Conservation (phyloP, 2,113 vertebrate genomes). For the Lethenteron reissneri region DNA sequence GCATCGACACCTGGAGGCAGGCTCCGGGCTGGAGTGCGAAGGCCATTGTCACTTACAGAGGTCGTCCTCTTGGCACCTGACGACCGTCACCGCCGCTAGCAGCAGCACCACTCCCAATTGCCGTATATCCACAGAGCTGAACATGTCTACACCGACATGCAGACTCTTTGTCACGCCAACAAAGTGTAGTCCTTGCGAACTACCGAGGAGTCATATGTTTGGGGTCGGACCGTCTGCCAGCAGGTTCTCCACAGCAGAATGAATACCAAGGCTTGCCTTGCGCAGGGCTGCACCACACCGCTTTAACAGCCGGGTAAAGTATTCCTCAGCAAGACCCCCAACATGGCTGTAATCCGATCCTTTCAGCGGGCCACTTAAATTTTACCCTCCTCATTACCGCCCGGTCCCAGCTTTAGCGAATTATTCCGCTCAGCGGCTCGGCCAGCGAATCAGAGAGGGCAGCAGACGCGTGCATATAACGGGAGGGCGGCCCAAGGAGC, state of each 20-base stretch:
- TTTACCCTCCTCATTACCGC: not conserved
- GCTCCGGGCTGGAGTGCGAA: too few relatives aligned
- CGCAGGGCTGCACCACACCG: slow-evolving; percentile 3
- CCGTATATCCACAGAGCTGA: slow-evolving; percentile 3
- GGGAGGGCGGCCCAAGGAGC: too few relatives aligned
- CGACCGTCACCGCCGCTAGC: slow-evolving; percentile 5
- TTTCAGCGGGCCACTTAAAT: not conserved
- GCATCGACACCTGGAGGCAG: too few relatives aligned
- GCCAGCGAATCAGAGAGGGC: not conserved
- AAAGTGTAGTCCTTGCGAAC: too few relatives aligned
- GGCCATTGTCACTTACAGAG: not conserved
- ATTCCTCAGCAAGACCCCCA: not conserved
- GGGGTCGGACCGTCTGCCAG: too few relatives aligned
- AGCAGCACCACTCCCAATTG: slow-evolving; percentile 1
- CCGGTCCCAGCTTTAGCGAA: not conserved
- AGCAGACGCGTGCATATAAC: too few relatives aligned
- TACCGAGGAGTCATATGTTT: too few relatives aligned
- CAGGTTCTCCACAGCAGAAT: too few relatives aligned
- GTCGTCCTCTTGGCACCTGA: not conserved
- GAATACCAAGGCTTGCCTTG: not conserved
- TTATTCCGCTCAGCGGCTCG: not conserved
- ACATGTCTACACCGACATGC: slow-evolving; percentile 4
- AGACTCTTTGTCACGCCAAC: not conserved
- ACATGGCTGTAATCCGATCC: slow-evolving; percentile 3
- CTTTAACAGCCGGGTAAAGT: slow-evolving; percentile 2